These are phyloP conservation scores for Drosophila sechellia DNA, from an alignment of 1,140 invertebrate species.

Conservation along the genomic window DNA sequence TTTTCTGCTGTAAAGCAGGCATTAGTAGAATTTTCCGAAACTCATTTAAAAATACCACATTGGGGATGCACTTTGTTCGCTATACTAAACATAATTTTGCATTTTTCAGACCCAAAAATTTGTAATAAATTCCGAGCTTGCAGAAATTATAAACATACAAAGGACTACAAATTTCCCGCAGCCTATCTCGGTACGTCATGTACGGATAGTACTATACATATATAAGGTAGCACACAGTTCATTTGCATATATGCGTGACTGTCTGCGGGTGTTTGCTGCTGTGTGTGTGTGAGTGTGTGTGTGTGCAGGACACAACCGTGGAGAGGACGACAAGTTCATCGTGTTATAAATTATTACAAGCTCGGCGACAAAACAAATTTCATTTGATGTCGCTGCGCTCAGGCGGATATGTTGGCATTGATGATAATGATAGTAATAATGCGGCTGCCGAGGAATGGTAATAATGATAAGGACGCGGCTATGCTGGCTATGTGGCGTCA, in stretches of 20 bases:
- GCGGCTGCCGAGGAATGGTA: not conserved
- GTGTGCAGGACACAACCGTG: constrained; percentile 4
- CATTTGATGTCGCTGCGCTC: constrained; percentile 38
- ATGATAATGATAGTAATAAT: constrained; percentile 15
- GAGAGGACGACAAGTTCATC: constrained; percentile 55
- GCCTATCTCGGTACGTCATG: not conserved
- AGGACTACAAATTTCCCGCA: not conserved
- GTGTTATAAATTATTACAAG: constrained; percentile 70
- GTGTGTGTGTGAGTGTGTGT: not conserved
- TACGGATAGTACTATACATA: not conserved
- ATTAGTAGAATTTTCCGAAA: too few species aligned
- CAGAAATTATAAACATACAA: not conserved
- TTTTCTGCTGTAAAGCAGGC: too few species aligned
- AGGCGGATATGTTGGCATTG: constrained; percentile 16
- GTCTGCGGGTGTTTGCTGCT: not conserved
- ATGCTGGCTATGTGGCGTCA: constrained; percentile 14
- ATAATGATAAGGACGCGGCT: constrained; percentile 10
- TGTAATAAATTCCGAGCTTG: not conserved
- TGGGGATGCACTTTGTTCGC: not conserved
- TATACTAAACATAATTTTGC: too few species aligned
- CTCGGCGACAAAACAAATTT: constrained; percentile 57
- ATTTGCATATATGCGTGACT: constrained; percentile 49
- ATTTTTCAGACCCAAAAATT: not conserved
- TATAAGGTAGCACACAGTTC: constrained; percentile 4
- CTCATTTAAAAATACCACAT: not conserved